Percentiles rank a stretch among this genome's conserved stretches.
phyloP scores from a whole-genome alignment of 2,113 vertebrate genomes.

The Recurvirostra avosetta region DNA sequence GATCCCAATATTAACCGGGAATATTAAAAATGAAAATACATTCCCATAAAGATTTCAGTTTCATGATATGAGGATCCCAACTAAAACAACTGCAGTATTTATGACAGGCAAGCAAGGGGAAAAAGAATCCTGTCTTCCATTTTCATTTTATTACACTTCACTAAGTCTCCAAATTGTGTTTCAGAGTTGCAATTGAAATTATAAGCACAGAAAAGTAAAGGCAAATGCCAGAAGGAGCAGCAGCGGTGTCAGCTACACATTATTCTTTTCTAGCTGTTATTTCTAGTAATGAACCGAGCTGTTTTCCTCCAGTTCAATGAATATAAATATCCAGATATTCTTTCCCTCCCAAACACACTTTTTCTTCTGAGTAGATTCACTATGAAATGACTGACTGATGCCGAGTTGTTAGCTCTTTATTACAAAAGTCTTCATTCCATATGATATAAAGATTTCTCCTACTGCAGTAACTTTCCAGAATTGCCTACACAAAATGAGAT shows the following conservation, averaged over 20 bases:
- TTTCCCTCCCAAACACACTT: not conserved
- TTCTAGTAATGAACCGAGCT: conserved; percentile 15
- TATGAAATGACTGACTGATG: not conserved
- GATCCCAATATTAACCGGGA: not conserved
- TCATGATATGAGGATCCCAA: not conserved
- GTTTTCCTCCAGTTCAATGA: conserved; percentile 16
- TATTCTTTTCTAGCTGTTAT: conserved; percentile 24
- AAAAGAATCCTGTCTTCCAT: not conserved
- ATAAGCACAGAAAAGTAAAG: conserved; percentile 35
- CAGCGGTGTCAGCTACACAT: not conserved
- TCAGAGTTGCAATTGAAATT: conserved; percentile 22
- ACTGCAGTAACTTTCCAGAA: not conserved
- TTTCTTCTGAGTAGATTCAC: not conserved
- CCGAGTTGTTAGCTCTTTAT: not conserved
- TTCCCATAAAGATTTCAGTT: not conserved
- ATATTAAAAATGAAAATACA: not conserved
- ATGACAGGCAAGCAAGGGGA: not conserved
- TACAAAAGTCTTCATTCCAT: not conserved
- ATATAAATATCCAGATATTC: conserved; percentile 1
- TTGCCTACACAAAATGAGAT: not conserved
- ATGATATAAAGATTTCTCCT: not conserved
- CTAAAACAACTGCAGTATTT: not conserved
- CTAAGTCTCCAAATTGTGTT: conserved; percentile 38
- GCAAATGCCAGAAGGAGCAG: not conserved
- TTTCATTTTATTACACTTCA: conserved; percentile 47